A percentile compares a stretch with the other conserved stretches of the same genome.
Evolutionary conservation across 2,797 vertebrate genomes (phyloP).

Genomic region (Enteromius treurensis): DNA sequence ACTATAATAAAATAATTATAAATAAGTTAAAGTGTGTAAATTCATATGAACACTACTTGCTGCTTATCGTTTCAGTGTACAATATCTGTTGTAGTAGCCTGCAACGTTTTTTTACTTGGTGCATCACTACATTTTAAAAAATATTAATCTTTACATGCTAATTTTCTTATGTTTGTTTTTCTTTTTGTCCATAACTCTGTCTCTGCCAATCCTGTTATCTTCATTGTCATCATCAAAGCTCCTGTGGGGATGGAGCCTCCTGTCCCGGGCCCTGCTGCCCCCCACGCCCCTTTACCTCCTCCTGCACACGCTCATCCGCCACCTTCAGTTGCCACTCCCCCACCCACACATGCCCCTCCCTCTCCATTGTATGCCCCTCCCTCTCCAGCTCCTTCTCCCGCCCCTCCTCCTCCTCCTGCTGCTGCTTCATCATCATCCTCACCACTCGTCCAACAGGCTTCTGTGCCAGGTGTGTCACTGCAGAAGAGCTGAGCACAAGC

Average conservation of each 20-base stretch:
- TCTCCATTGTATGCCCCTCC: background rate
- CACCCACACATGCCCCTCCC: conserved; percentile 43
- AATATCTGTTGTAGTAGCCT: background rate
- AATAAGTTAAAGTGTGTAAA: background rate
- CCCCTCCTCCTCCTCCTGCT: conserved; percentile 1
- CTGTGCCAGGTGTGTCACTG: conserved; percentile 71
- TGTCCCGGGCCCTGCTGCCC: background rate
- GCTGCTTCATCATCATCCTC: conserved; percentile 16
- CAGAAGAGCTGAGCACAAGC: background rate
- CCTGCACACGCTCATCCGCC: background rate
- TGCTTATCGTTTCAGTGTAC: background rate
- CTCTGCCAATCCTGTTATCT: conserved; percentile 4
- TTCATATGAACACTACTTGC: background rate
- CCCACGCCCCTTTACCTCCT: background rate
- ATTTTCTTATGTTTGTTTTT: conserved; percentile 54
- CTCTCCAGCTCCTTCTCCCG: background rate
- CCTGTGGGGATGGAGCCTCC: conserved; percentile 34
- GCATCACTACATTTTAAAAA: background rate
- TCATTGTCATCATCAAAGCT: conserved; percentile 44
- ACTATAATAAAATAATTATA: background rate
- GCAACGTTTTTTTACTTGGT: background rate
- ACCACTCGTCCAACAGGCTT: conserved; percentile 61
- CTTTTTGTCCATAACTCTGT: background rate
- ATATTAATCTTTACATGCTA: background rate
- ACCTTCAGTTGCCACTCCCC: conserved; percentile 1